Evolutionary conservation across 1,140 invertebrate species (phyloP).

Genomic region (Caenorhabditis briggsae): DNA sequence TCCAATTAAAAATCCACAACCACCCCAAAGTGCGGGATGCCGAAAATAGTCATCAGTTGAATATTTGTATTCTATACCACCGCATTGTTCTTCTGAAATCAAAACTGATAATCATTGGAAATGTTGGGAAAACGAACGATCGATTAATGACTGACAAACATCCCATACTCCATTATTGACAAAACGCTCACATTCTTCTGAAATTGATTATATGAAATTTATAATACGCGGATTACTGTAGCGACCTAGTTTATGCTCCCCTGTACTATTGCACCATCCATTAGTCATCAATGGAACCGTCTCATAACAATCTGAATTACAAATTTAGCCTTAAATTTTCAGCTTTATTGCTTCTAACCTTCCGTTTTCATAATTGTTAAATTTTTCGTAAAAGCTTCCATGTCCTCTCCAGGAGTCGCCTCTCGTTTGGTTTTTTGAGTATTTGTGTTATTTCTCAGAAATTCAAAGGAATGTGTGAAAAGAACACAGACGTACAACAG

Average conservation of each 20-base stretch:
- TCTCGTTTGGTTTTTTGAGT: not conserved
- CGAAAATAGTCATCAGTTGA: slow-evolving; percentile 4
- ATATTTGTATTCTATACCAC: not conserved
- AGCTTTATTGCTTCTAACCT: too few species aligned
- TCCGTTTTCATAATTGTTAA: not conserved
- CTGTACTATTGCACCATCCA: too few species aligned
- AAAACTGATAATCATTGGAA: not conserved
- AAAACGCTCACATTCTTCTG: not conserved
- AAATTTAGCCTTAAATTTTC: too few species aligned
- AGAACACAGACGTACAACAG: not conserved
- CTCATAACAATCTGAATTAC: too few species aligned
- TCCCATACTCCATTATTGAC: slow-evolving; percentile 14
- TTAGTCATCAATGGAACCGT: too few species aligned
- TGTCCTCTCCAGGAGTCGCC: not conserved
- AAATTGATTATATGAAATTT: not conserved
- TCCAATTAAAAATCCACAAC: slow-evolving; percentile 11
- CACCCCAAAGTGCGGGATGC: not conserved
- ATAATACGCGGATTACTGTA: not conserved
- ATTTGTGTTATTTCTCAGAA: slow-evolving; percentile 2
- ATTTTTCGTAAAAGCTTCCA: not conserved
- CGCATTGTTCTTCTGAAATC: not conserved
- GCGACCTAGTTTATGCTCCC: not conserved
- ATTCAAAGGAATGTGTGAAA: not conserved
- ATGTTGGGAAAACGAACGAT: not conserved
- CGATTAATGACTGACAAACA: not conserved